These are phyloP conservation scores for Drosophila carrolli DNA, from an alignment of 1,140 invertebrate genomes.

Conservation along the genomic window DNA sequence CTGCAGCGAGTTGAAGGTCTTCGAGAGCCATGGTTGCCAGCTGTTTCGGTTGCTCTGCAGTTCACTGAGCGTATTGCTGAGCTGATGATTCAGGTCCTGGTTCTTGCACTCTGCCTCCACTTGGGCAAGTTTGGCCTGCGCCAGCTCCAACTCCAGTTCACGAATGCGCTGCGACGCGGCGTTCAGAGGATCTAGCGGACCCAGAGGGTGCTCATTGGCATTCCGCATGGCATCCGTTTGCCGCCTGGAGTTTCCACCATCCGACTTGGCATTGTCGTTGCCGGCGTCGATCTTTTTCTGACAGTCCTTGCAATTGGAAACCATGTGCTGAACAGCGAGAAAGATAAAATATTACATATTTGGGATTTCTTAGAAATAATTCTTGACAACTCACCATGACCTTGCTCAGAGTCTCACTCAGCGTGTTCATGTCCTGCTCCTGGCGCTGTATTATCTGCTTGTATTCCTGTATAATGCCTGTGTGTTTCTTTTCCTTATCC, in stretches of 20 bases:
- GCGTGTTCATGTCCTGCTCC: conserved; percentile 92
- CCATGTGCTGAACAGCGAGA: conserved; percentile 84
- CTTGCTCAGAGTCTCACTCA: conserved; percentile 86
- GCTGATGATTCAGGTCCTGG: conserved; percentile 97
- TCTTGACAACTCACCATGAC: conserved; percentile 86
- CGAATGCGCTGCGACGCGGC: conserved; percentile 89
- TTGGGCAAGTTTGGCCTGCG: conserved; percentile 97
- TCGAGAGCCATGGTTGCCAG: conserved; percentile 95
- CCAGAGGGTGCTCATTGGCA: conserved; percentile 66
- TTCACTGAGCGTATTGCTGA: conserved; percentile 93
- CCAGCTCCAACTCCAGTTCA: conserved; percentile 97
- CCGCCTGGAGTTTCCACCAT: conserved; percentile 62
- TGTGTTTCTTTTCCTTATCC: conserved; percentile 89
- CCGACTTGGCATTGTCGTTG: conserved; percentile 64
- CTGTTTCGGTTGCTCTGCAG: conserved; percentile 89
- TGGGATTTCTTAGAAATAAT: not conserved
- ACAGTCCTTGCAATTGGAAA: conserved; percentile 87
- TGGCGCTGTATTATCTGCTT: conserved; percentile 96
- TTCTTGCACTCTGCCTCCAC: conserved; percentile 99
- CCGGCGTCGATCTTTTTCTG: conserved; percentile 72
- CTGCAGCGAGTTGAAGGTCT: conserved; percentile 87
- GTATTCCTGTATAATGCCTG: conserved; percentile 94
- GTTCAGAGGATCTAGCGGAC: conserved; percentile 80
- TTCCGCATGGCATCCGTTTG: conserved; percentile 44
- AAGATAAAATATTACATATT: not conserved